phyloP scores from a whole-genome alignment of 2,797 vertebrate species.

The Poeciliopsis presidionis region DNA sequence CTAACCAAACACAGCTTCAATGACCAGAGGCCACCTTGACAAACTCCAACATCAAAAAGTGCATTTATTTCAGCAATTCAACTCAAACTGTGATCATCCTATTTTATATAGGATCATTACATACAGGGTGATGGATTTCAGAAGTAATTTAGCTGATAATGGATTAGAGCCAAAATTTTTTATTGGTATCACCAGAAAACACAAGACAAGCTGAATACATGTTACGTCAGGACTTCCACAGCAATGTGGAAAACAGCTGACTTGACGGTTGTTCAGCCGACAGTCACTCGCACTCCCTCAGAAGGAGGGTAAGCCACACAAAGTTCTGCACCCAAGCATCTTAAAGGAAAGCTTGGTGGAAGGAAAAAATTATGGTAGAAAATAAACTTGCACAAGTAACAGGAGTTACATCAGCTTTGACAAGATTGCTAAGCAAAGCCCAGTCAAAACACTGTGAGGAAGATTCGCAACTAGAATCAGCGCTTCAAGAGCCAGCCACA shows the following conservation, averaged over 20 bases:
- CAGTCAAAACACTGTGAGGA: neutral
- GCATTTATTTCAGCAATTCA: neutral
- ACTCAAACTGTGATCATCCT: neutral
- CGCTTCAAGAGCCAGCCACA: neutral
- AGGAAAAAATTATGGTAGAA: neutral
- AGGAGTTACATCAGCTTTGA: neutral
- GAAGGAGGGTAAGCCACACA: neutral
- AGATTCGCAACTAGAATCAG: neutral
- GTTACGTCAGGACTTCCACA: neutral
- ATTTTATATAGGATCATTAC: neutral
- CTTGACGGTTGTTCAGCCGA: neutral
- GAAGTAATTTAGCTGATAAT: neutral
- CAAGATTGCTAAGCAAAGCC: neutral
- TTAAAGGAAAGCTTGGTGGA: neutral
- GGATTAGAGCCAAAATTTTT: neutral
- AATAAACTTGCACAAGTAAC: neutral
- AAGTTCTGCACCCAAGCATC: neutral
- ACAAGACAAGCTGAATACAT: neutral
- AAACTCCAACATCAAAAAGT: neutral
- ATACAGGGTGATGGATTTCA: neutral
- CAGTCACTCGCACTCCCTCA: neutral
- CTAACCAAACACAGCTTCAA: neutral
- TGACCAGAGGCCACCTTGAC: neutral
- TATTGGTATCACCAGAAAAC: neutral
- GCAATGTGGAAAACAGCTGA: neutral